A percentile compares a stretch with the other conserved stretches of the same genome.
Evolutionary conservation across 1,140 invertebrate genomes (phyloP).

Genomic region (Drosophila setifemur): DNA sequence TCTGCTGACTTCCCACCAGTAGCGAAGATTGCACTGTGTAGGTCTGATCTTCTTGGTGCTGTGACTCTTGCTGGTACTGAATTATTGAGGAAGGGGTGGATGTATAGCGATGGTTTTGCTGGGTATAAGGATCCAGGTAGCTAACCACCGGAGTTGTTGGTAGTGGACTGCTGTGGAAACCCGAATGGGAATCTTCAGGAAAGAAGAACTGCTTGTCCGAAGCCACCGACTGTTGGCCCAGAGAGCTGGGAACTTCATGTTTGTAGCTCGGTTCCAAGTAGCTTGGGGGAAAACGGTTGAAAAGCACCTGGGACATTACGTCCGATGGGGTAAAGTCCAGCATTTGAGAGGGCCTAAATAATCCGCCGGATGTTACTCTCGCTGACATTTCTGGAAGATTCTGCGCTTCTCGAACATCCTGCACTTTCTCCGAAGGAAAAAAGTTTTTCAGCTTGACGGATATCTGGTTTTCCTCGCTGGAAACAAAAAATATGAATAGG

Average conservation of each 20-base stretch:
- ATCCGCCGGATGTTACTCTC: slow-evolving; percentile 45
- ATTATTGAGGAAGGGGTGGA: slow-evolving; percentile 42
- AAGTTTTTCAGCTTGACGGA: slow-evolving; percentile 71
- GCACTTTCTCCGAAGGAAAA: slow-evolving; percentile 57
- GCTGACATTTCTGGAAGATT: slow-evolving; percentile 19
- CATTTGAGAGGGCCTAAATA: slow-evolving; percentile 70
- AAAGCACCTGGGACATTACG: slow-evolving; percentile 39
- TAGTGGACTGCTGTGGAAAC: slow-evolving; percentile 49
- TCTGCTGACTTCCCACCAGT: slow-evolving; percentile 60
- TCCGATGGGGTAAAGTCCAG: slow-evolving; percentile 72
- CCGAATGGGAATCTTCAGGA: slow-evolving; percentile 18
- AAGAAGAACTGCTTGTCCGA: slow-evolving; percentile 68
- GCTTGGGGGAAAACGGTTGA: slow-evolving; percentile 67
- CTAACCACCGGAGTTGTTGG: slow-evolving; percentile 71
- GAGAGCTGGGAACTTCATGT: slow-evolving; percentile 49
- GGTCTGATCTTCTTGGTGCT: slow-evolving; percentile 45
- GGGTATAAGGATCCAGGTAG: slow-evolving; percentile 75
- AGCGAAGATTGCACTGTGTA: slow-evolving; percentile 77
- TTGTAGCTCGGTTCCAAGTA: slow-evolving; percentile 67
- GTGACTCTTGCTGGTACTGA: slow-evolving; percentile 52
- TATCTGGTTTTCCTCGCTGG: slow-evolving; percentile 35
- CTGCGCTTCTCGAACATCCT: background rate
- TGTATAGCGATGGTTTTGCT: slow-evolving; percentile 68
- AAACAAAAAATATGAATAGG: background rate
- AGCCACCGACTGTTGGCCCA: slow-evolving; percentile 37